Base-by-base conservation (phyloP, 2,113 vertebrate genomes). In the Nerophis ophidion region DNA sequence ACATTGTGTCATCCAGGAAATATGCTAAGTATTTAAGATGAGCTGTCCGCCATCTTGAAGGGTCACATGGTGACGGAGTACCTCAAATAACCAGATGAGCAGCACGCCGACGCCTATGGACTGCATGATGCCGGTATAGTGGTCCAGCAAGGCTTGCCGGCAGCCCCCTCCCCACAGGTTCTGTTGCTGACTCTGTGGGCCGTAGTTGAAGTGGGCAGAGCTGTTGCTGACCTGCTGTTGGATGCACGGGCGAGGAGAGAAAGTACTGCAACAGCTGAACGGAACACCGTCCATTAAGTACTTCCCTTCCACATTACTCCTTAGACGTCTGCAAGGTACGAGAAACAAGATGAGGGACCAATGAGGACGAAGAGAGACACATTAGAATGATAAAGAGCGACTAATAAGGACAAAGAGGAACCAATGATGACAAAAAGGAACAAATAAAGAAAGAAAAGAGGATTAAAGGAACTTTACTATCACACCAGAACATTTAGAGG, bases 31-130 rank as follows among this genome's bases (percentile, higher is more conserved):
- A 44, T 44, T 12, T 44, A 44, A 44, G 40, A 44, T 44, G 40
- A 44, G 10, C 10, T 44, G 40, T 44, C 10, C 5, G 12, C 40
- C 40, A 44, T 44, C 40, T 44, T 44, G 40, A 44, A 12, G 40
- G 10, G 10, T 44, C 38, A 40, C 10, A 12, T 44, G 40, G 40
- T 44, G 40, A 44, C 33, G 38, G 50, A 68, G 50, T 79, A 94
- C 94, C 93, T 96, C 93, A 50, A 96, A 94, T 48, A 93, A 78
- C 94, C 94, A 96, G 60, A 94, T 90, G 48, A 93, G 63, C 16
- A 94, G 72, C 1, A 92, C 90, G 0, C 82, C 80, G 14, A 92
- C 70, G 4, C 92, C 92, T 0, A 93, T 91, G 65, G 88, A 91
- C 69, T 87, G 86, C 91, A 94, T 86, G 52, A 94, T 90, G 16